Percentiles rank a stretch among this genome's conserved stretches.
Evolutionary conservation across 2,888 invertebrate genomes (phyloP).

Genomic region (Ormyrus pomaceus): DNA sequence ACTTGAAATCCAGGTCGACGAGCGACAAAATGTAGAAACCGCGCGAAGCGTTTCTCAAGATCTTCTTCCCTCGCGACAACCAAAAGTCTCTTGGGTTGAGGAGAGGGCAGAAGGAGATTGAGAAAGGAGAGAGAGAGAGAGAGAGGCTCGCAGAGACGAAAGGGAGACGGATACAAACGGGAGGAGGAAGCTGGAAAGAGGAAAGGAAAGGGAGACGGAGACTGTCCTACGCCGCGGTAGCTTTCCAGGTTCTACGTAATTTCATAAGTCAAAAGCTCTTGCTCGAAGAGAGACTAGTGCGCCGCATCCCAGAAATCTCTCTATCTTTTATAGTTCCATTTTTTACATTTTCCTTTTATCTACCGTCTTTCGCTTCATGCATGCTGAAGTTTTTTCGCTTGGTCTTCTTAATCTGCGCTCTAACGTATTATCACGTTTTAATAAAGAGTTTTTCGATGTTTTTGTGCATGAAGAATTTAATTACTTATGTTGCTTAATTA

Average conservation of each 20-base stretch:
- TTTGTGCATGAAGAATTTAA: too few species aligned
- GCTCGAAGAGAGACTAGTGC: not conserved
- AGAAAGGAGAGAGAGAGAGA: not conserved
- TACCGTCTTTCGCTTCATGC: too few species aligned
- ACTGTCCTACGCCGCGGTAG: conserved; percentile 39
- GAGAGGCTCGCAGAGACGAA: not conserved
- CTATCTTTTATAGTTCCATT: too few species aligned
- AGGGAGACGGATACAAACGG: not conserved
- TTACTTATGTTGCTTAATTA: too few species aligned
- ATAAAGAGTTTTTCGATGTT: too few species aligned
- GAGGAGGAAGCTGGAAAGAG: conserved; percentile 17
- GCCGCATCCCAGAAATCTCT: too few species aligned
- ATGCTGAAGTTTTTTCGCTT: too few species aligned
- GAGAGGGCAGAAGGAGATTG: too few species aligned
- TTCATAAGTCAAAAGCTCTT: conserved; percentile 54
- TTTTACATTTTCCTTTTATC: too few species aligned
- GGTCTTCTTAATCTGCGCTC: too few species aligned
- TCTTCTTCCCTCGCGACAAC: not conserved
- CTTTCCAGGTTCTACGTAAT: conserved; percentile 52
- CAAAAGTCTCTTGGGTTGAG: too few species aligned
- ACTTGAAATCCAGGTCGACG: conserved; percentile 44
- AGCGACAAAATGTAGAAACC: conserved; percentile 45
- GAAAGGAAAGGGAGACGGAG: conserved; percentile 30
- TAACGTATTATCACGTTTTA: too few species aligned
- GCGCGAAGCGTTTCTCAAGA: conserved; percentile 15